These are phyloP conservation scores for Philopedon plagiatum DNA, from an alignment of 2,888 invertebrate species.

Conservation along the genomic window DNA sequence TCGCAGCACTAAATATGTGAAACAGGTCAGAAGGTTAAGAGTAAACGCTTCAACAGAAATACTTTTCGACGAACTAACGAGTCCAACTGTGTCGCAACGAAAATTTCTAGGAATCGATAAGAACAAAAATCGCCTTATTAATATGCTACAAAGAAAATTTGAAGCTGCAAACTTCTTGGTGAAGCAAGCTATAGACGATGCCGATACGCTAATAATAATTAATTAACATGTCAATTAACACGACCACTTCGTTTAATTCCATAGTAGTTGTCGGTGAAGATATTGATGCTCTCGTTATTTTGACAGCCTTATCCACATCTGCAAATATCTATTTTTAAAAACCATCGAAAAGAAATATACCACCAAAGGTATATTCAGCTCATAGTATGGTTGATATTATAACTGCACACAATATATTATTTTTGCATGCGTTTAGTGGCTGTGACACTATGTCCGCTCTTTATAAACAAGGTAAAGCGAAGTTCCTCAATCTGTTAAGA, in stretches of 20 bases:
- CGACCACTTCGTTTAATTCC: constrained; percentile 36
- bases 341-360: constrained; percentile 49
- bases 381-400: constrained; percentile 53
- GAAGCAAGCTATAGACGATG: constrained; percentile 42
- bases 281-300: constrained; percentile 51
- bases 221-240: constrained; percentile 48
- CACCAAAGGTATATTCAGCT: constrained; percentile 51
- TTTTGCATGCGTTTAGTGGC: constrained; percentile 56
- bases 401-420: constrained; percentile 53
- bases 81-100: constrained; percentile 50
- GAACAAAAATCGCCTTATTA: constrained; percentile 54
- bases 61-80: constrained; percentile 27
- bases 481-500: no score
- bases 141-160: constrained; percentile 47
- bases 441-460: constrained; percentile 56
- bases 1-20: constrained; percentile 54
- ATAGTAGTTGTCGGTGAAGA: constrained; percentile 49
- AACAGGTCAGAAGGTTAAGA: constrained; percentile 54
- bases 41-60: constrained; percentile 55
- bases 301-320: constrained; percentile 26
- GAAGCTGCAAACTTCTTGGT: constrained; percentile 43
- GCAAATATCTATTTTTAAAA: constrained; percentile 42
- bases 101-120: constrained; percentile 50
- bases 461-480: no score
- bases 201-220: constrained; percentile 37